Percentiles rank a stretch among this genome's conserved stretches.
Evolutionary conservation across 64 coral and sea anemone genomes (phyloP).

Genomic region (Dendrophyllia cribrosa): DNA sequence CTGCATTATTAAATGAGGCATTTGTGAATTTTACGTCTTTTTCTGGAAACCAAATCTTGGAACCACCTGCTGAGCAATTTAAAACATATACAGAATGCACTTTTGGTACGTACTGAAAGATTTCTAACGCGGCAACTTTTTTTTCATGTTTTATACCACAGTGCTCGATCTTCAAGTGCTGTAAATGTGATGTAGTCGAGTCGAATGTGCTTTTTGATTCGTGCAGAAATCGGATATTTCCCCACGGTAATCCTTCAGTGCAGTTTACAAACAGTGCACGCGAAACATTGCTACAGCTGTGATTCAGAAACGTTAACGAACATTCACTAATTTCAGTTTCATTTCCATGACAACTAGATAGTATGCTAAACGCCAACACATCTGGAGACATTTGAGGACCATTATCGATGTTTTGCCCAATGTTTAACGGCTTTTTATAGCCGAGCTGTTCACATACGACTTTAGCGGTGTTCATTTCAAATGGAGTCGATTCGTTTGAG

Average conservation of each 20-base stretch:
- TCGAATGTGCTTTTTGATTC: neutral
- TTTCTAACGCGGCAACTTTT: constrained; percentile 67
- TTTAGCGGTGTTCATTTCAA: constrained; percentile 6
- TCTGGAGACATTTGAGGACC: neutral
- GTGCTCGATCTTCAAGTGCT: constrained; percentile 51
- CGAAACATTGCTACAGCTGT: neutral
- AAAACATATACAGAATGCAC: constrained; percentile 53
- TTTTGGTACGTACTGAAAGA: constrained; percentile 39
- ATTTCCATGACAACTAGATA: constrained; percentile 51
- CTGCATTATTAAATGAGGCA: neutral
- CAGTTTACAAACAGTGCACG: constrained; percentile 13
- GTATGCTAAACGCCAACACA: neutral
- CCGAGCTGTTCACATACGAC: constrained; percentile 80
- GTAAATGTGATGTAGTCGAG: constrained; percentile 29
- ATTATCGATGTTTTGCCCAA: neutral
- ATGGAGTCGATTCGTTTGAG: neutral
- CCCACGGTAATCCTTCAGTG: constrained; percentile 60
- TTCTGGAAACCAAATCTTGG: constrained; percentile 17
- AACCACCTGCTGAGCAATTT: constrained; percentile 66
- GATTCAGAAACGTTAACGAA: neutral
- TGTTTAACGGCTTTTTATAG: constrained; percentile 4
- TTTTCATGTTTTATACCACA: constrained; percentile 61
- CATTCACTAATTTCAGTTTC: constrained; percentile 69
- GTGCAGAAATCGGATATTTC: constrained; percentile 68
- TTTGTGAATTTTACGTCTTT: neutral